Evolutionary conservation across 2,888 invertebrate genomes (phyloP), one percentile per base, ranked within the genome.

Genomic region (Cinara cedri): DNA sequence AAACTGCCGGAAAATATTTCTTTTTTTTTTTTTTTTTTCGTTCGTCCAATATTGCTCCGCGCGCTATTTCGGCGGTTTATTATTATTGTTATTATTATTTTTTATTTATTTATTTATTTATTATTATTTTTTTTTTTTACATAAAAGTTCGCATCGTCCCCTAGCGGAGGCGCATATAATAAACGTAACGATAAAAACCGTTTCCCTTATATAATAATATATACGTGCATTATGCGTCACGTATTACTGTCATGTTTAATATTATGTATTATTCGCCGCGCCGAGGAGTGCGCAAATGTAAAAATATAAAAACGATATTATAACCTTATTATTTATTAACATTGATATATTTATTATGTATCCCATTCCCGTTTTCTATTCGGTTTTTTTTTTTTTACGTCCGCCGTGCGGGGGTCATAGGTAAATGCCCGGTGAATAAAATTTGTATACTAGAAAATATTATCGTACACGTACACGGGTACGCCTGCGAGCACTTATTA

Each of bases 311-410:
- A 62, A 16, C 49, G 62, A 72, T 62, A 62, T 49, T 51, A 72
- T 60, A 72, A 60, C 19, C 57, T 72, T 72, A 60, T 72, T 72
- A 72, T 72, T 72, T 72, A 72, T 72, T 72, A 72, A 72, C n/a
- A n/a, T 62, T 26, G 13, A 60, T 72, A 72, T 62, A 13, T 9
- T 62, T n/a, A n/a, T n/a, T n/a, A n/a, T n/a, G n/a, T n/a, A n/a
- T n/a, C n/a, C n/a, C n/a, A 34, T 49, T 49, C 34, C 51, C 34
- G 19, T 26, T 51, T 21, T 62, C 51, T 62, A 34, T 72, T 62
- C 16, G 49, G 49, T 72, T 72, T 68, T 72, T 62, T 51, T 72
- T 34, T 51, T 62, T 16, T 62, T 21, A 34, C 62, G 19, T 26
- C 60, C 49, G 34, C 34, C 34, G 34, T 34, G 6, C 34, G 34